Conservation (phyloP, 2,888 invertebrate species). For the Anticlea derivata region DNA sequence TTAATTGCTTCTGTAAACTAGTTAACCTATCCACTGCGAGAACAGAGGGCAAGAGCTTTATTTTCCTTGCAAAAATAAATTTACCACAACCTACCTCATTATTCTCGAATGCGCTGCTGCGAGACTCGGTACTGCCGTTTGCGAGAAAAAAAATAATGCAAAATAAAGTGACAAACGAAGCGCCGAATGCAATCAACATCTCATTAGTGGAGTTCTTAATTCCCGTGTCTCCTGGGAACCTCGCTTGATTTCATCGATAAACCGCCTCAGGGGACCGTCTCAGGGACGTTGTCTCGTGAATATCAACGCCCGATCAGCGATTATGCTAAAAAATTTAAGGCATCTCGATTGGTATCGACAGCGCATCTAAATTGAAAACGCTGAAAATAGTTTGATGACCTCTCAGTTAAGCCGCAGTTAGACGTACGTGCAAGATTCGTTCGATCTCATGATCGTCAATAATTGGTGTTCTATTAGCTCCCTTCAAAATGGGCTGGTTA, state of each 20-base stretch:
- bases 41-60: conserved; percentile 1
- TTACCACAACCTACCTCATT: conserved; percentile 20
- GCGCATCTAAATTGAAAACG: conserved; percentile 57
- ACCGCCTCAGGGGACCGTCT: conserved; percentile 38
- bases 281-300: conserved; percentile 55
- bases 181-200: conserved; percentile 79
- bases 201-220: conserved; percentile 78
- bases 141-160: conserved; percentile 54
- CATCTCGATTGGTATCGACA: conserved; percentile 59
- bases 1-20: not conserved
- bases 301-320: conserved; percentile 62
- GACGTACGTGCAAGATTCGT: too few relatives aligned
- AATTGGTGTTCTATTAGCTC: too few relatives aligned
- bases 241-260: conserved; percentile 71
- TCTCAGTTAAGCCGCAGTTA: conserved; percentile 45
- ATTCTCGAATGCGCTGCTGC: conserved; percentile 18
- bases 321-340: conserved; percentile 67
- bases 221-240: conserved; percentile 60
- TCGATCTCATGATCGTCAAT: too few relatives aligned
- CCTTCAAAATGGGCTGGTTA: too few relatives aligned
- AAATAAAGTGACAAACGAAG: conserved; percentile 66
- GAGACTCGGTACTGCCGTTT: conserved; percentile 13
- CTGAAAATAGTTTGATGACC: conserved; percentile 65
- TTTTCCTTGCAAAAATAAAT: conserved; percentile 13
- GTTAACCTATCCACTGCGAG: not conserved